phyloP scores from a whole-genome alignment of 2,888 invertebrate genomes.

The Hyalella azteca region DNA sequence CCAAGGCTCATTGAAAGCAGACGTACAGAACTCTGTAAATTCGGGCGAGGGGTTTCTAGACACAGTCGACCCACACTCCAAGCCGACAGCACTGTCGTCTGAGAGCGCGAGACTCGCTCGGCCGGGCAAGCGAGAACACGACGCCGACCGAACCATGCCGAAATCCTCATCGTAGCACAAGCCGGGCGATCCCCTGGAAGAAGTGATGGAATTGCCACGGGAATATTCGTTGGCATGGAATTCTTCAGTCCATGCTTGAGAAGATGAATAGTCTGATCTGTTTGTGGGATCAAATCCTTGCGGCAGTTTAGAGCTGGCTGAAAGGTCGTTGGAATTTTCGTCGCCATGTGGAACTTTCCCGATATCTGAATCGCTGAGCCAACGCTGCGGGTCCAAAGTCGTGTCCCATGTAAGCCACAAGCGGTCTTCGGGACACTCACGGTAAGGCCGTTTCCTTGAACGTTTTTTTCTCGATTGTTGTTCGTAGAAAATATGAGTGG shows the following conservation, averaged over 20 bases:
- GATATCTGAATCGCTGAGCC: conserved; percentile 15
- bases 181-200: not conserved
- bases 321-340: not conserved
- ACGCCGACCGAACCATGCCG: conserved; percentile 45
- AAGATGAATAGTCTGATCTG: not conserved
- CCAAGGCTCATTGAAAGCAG: not conserved
- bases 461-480: not conserved
- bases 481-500: conserved; percentile 41
- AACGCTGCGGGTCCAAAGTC: not conserved
- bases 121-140: conserved; percentile 45
- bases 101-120: conserved; percentile 46
- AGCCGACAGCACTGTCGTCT: conserved; percentile 55
- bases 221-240: not conserved
- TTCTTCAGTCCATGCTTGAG: not conserved
- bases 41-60: conserved; percentile 37
- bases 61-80: conserved; percentile 39
- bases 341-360: not conserved
- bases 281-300: not conserved
- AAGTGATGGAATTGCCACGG: conserved; percentile 7
- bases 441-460: not conserved
- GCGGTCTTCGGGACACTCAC: conserved; percentile 12
- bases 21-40: conserved; percentile 36
- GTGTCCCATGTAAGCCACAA: conserved; percentile 33
- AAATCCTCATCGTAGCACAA: conserved; percentile 48
- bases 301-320: not conserved